A percentile compares a stretch with the other conserved stretches of the same genome.
These are phyloP conservation scores for Criorhina ranunculi DNA, from an alignment of 2,888 invertebrate genomes.

Conservation along the genomic window DNA sequence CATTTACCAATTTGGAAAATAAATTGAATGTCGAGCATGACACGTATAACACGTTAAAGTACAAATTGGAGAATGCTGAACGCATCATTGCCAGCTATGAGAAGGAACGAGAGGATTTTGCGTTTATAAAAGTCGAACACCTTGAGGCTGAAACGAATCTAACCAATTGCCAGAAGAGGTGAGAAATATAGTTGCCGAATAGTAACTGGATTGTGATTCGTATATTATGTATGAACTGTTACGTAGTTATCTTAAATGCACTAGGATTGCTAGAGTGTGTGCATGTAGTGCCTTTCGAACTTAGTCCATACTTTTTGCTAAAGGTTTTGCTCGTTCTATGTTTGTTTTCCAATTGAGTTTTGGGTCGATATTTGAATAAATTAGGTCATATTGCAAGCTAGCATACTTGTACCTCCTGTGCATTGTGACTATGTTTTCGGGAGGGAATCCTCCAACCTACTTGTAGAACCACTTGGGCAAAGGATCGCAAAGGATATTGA, in stretches of 20 bases:
- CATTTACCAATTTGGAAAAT: conserved; percentile 87
- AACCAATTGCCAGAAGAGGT: conserved; percentile 77
- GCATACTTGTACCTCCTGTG: too few relatives aligned
- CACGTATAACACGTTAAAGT: conserved; percentile 77
- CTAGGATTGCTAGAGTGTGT: not conserved
- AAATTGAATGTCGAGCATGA: conserved; percentile 82
- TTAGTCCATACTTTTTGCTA: too few relatives aligned
- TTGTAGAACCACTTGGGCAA: too few relatives aligned
- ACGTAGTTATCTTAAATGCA: not conserved
- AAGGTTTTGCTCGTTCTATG: too few relatives aligned
- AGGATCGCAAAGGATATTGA: too few relatives aligned
- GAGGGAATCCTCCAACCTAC: too few relatives aligned
- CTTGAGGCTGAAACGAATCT: conserved; percentile 76
- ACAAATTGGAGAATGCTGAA: conserved; percentile 72
- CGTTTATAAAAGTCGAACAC: conserved; percentile 69
- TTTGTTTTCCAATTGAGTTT: too few relatives aligned
- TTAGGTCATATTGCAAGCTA: too few relatives aligned
- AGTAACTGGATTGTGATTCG: conserved; percentile 5
- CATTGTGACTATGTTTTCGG: too few relatives aligned
- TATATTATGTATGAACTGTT: not conserved
- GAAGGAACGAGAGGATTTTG: conserved; percentile 68
- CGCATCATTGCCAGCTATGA: conserved; percentile 54
- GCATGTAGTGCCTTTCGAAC: not conserved
- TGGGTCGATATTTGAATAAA: too few relatives aligned
- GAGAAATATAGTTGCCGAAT: conserved; percentile 58